Conservation (phyloP, 2,888 invertebrate species). For the Hydrotaea diabolus region DNA sequence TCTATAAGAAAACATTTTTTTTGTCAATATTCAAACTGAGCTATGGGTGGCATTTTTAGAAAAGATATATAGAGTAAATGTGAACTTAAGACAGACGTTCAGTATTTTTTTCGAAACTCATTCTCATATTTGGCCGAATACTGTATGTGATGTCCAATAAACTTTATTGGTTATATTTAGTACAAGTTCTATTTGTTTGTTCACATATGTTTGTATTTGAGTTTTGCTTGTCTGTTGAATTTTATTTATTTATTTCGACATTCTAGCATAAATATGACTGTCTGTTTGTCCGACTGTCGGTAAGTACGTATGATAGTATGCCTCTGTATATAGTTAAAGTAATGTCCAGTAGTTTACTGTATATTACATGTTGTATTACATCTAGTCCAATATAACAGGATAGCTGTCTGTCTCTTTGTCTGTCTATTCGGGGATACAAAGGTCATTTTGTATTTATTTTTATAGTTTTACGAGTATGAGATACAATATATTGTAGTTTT, state of each 20-base stretch:
- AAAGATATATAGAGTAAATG: no score
- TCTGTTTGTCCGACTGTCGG: no score
- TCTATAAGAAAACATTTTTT: no score
- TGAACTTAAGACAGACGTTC: no score
- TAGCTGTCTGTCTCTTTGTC: neutral
- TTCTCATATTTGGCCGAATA: no score
- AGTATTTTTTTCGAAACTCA: no score
- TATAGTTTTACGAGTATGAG: conserved; percentile 43
- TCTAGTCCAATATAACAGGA: neutral
- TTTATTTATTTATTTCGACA: conserved; percentile 11
- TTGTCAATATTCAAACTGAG: no score
- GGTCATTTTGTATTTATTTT: conserved; percentile 55
- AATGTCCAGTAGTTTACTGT: conserved; percentile 12
- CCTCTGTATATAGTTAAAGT: conserved; percentile 25
- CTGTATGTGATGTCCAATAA: conserved; percentile 45
- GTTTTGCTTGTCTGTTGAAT: conserved; percentile 1
- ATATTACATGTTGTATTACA: conserved; percentile 16
- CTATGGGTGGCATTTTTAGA: no score
- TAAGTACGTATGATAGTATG: no score
- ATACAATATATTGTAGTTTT: conserved; percentile 12
- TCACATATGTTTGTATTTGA: conserved; percentile 11
- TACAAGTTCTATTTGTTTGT: conserved; percentile 29
- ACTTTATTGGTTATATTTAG: conserved; percentile 44
- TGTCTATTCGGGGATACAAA: conserved; percentile 1
- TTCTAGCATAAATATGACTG: neutral